These are phyloP conservation scores for Drosophila percnosoma DNA, from an alignment of 2,888 invertebrate species.

Conservation along the genomic window DNA sequence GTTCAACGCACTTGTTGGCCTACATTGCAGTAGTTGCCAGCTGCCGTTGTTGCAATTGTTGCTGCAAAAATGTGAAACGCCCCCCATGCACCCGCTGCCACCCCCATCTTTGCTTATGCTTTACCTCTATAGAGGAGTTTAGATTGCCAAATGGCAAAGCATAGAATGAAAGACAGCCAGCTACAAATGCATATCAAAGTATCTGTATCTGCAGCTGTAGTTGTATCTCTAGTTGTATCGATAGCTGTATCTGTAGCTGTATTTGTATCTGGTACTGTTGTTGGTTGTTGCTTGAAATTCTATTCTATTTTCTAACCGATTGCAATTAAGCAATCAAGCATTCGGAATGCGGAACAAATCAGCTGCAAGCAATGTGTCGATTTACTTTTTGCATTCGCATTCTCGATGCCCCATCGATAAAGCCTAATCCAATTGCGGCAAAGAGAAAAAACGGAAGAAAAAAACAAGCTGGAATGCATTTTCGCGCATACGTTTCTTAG, in stretches of 20 bases:
- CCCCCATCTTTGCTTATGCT: not conserved
- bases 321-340: constrained; percentile 63
- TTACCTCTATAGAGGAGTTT: constrained; percentile 6
- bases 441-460: not conserved
- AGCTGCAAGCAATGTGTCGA: constrained; percentile 2
- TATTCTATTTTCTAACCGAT: constrained; percentile 43
- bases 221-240: not conserved
- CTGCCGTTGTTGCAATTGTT: constrained; percentile 19
- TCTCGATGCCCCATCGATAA: not conserved
- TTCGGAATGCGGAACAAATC: constrained; percentile 59
- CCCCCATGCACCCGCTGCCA: not conserved
- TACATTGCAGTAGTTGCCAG: constrained; percentile 65
- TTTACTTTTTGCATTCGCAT: constrained; percentile 1
- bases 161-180: constrained; percentile 58
- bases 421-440: constrained; percentile 8
- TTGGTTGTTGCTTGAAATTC: constrained; percentile 15
- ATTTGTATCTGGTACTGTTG: not conserved
- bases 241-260: constrained; percentile 1
- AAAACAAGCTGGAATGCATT: constrained; percentile 11
- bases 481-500: not conserved
- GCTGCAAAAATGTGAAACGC: constrained; percentile 42
- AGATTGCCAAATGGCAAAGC: constrained; percentile 17
- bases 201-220: constrained; percentile 11
- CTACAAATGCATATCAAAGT: constrained; percentile 33
- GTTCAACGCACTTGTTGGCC: constrained; percentile 83